These are phyloP conservation scores for Tetraodon nigroviridis DNA, from an alignment of 2,113 vertebrate species.

Conservation along the genomic window DNA sequence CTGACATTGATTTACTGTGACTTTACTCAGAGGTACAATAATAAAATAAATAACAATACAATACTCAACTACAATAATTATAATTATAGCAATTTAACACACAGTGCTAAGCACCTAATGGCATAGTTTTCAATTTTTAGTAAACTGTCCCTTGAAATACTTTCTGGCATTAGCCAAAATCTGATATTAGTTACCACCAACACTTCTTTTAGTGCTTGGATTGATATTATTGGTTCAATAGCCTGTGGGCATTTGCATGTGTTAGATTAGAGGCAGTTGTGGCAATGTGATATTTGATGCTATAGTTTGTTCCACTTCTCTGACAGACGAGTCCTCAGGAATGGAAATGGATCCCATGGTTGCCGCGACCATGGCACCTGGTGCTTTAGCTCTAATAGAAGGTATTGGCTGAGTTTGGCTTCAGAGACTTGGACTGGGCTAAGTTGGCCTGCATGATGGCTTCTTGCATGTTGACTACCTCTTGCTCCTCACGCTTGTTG, in stretches of 20 bases:
- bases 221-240: not conserved
- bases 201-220: not conserved
- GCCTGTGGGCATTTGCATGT: not conserved
- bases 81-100: no score
- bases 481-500: slow-evolving; percentile 14
- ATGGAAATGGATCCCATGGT: slow-evolving; percentile 76
- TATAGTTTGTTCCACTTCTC: slow-evolving; percentile 60
- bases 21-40: no score
- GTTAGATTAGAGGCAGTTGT: not conserved
- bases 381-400: slow-evolving; percentile 74
- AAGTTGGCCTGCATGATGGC: slow-evolving; percentile 21
- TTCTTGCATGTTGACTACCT: slow-evolving; percentile 29
- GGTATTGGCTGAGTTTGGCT: slow-evolving; percentile 73
- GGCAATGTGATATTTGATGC: slow-evolving; percentile 42
- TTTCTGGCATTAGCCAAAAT: not conserved
- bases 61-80: no score
- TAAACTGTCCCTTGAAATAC: not conserved
- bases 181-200: not conserved
- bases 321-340: slow-evolving; percentile 81
- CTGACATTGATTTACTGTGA: slow-evolving; percentile 14
- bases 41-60: no score
- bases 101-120: no score
- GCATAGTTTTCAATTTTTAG: no score
- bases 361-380: slow-evolving; percentile 67
- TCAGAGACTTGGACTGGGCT: slow-evolving; percentile 17